These are phyloP conservation scores for Drosophila ambigua DNA, from an alignment of 1,140 invertebrate genomes.

Conservation along the genomic window DNA sequence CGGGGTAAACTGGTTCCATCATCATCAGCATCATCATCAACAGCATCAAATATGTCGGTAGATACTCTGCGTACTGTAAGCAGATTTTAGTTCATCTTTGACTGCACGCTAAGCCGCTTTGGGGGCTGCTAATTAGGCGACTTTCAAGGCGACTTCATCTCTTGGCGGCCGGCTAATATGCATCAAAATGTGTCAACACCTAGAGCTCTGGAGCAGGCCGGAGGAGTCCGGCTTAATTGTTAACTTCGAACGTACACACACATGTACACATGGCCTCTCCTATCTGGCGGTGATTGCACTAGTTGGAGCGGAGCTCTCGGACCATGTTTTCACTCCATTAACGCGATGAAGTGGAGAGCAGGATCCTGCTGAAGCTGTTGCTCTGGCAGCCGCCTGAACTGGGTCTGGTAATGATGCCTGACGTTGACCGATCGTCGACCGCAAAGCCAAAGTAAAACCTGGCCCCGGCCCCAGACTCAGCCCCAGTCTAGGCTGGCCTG, in stretches of 20 bases:
- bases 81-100: slow-evolving; percentile 66
- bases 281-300: slow-evolving; percentile 1
- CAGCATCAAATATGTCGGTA: background rate
- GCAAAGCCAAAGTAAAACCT: slow-evolving; percentile 49
- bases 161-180: slow-evolving; percentile 60
- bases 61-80: slow-evolving; percentile 39
- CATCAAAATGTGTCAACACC: slow-evolving; percentile 82
- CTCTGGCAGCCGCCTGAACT: slow-evolving; percentile 27
- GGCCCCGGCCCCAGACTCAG: background rate
- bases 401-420: slow-evolving; percentile 68
- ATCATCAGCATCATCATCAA: slow-evolving; percentile 30
- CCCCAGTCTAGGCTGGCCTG: slow-evolving; percentile 40
- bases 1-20: slow-evolving; percentile 48
- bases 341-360: slow-evolving; percentile 50
- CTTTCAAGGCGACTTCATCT: slow-evolving; percentile 49
- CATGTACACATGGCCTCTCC: background rate
- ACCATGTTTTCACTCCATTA: slow-evolving; percentile 75
- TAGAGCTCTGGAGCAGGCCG: slow-evolving; percentile 28
- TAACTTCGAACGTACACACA: slow-evolving; percentile 36
- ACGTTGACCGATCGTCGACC: slow-evolving; percentile 81
- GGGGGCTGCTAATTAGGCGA: slow-evolving; percentile 75
- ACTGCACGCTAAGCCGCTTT: slow-evolving; percentile 72
- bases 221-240: slow-evolving; percentile 65
- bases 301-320: slow-evolving; percentile 13
- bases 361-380: slow-evolving; percentile 34